These are phyloP conservation scores for Harpagoxenus sublaevis DNA, from an alignment of 2,888 invertebrate species.

Conservation along the genomic window DNA sequence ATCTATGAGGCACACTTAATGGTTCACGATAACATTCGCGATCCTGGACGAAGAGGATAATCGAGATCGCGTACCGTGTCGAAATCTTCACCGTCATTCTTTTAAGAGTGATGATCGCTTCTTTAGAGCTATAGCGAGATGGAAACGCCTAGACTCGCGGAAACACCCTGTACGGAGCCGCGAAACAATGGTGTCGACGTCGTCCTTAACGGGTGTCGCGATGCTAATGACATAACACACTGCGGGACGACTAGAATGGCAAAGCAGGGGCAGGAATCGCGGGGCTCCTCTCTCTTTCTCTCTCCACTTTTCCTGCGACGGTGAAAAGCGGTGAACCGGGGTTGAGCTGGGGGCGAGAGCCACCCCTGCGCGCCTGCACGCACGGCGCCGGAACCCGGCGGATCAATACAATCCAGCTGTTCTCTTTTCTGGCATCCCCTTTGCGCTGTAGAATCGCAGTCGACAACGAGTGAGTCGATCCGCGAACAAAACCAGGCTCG, in stretches of 20 bases:
- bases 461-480: constrained; percentile 14
- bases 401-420: constrained; percentile 85
- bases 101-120: constrained; percentile 42
- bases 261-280: constrained; percentile 54
- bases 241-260: constrained; percentile 49
- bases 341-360: constrained; percentile 63
- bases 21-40: neutral
- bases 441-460: constrained; percentile 63
- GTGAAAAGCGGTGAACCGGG: constrained; percentile 73
- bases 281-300: constrained; percentile 35
- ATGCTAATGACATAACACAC: constrained; percentile 82
- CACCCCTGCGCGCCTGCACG: constrained; percentile 77
- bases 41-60: neutral
- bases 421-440: constrained; percentile 82
- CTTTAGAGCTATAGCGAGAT: neutral
- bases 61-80: constrained; percentile 78
- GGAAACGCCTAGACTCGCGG: neutral
- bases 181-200: constrained; percentile 5
- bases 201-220: constrained; percentile 33
- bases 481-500: neutral
- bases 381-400: constrained; percentile 66
- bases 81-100: constrained; percentile 84
- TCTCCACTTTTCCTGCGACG: constrained; percentile 62
- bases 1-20: neutral
- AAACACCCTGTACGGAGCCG: constrained; percentile 24